Conservation (phyloP, 2,113 vertebrate genomes). For the Phyllostomus discolor region DNA sequence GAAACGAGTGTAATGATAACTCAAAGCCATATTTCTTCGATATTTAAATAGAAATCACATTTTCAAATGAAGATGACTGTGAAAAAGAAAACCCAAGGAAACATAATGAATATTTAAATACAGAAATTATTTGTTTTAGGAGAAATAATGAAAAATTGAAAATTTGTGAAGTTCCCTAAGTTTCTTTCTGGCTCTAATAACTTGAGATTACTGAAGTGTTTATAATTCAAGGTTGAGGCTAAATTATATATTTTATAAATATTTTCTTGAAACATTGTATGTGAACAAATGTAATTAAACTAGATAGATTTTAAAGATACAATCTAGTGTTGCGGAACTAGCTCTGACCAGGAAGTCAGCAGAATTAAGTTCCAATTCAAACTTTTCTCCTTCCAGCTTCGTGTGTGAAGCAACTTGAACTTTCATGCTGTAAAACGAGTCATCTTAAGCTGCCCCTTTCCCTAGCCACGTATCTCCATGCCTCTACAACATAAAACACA, state of each 20-base stretch:
- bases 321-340: background rate
- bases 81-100: background rate
- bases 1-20: background rate
- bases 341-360: background rate
- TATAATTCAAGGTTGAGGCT: background rate
- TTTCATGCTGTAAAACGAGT: background rate
- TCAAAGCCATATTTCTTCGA: background rate
- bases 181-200: background rate
- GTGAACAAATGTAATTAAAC: background rate
- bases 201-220: background rate
- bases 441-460: background rate
- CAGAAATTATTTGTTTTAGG: background rate
- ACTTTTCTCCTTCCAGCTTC: background rate
- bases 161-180: background rate
- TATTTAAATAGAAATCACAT: background rate
- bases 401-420: background rate
- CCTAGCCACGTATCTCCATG: rapidly evolving
- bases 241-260: background rate
- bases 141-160: background rate
- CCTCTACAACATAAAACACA: background rate
- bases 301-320: background rate
- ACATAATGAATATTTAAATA: background rate
- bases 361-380: background rate
- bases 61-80: background rate
- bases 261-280: background rate